Evolutionary conservation across 2,797 vertebrate genomes (phyloP), one percentile per base, ranked within the genome.

Genomic region (Dipus sagitta): DNA sequence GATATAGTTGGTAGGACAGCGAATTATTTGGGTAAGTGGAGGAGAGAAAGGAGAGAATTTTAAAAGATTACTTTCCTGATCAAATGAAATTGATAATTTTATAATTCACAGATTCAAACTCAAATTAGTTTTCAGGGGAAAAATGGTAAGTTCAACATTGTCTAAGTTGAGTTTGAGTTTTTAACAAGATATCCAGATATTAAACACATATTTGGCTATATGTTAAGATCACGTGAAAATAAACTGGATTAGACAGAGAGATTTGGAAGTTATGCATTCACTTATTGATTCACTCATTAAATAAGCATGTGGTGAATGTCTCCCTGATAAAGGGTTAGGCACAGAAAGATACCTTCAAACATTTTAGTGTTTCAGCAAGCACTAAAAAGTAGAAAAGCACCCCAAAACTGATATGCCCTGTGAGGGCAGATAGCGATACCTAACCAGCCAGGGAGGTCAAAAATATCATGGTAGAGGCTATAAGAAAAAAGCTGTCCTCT

Each of bases 81-180:
- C n/a, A 70, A 86, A 84, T 83, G 9, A 82, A 87, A 95, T 6
- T 82, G 38, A 86, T 67, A 11, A 38, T 82, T 38, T 15, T 24
- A 4, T 58, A 84, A 30, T 75, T 90, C 54, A 94, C 42, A 83
- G 32, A 91, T 80, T 32, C 14, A 75, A 84, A 85, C 20, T 68
- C 79, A 94, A 90, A 42, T 62, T n/a, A 67, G 28, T 89, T 94
- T 94, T 70, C 28, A 65, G 58, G 30, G 70, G 32, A 95, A 92
- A 92, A 68, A 76, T 67, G 0, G 20, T 91, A 80, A 68, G 6
- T 64, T 88, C 70, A 38, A 21, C 86, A 62, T 64, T 91, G 47
- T 32, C 65, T 77, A 78, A 54, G 7, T 4, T 85, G 15, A 91
- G 12, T 42, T 65, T 91, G 20, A 92, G 58, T 76, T 70, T 76